These are phyloP conservation scores for Drosophila koepferae DNA, from an alignment of 2,888 invertebrate species.

Conservation along the genomic window DNA sequence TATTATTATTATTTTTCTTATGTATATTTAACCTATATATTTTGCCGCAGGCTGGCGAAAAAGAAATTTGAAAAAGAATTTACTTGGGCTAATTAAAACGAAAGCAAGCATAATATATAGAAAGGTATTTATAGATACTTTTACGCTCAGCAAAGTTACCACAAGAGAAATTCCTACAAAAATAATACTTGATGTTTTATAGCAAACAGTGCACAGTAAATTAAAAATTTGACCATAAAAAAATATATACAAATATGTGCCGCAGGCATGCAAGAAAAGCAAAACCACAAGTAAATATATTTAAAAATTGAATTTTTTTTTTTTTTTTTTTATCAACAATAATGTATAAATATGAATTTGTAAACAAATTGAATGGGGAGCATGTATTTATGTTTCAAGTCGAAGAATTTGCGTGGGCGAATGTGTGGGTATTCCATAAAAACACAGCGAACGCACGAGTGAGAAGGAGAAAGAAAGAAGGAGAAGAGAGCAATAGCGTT, in stretches of 20 bases:
- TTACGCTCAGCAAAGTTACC: not conserved
- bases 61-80: not conserved
- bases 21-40: not conserved
- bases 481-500: slow-evolving; percentile 6
- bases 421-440: slow-evolving; percentile 55
- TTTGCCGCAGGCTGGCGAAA: not conserved
- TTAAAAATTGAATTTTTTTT: slow-evolving; percentile 23
- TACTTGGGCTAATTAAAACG: slow-evolving; percentile 7
- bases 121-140: slow-evolving; percentile 7
- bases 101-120: slow-evolving; percentile 2
- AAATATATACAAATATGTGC: slow-evolving; percentile 1
- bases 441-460: slow-evolving; percentile 19
- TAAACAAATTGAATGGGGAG: slow-evolving; percentile 47
- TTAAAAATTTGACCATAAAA: slow-evolving; percentile 24
- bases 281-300: slow-evolving; percentile 27
- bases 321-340: slow-evolving; percentile 17
- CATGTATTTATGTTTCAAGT: slow-evolving; percentile 19
- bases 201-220: slow-evolving; percentile 18
- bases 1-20: not conserved
- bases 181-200: slow-evolving; percentile 16
- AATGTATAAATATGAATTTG: slow-evolving; percentile 30
- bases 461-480: too few species aligned
- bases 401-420: slow-evolving; percentile 65
- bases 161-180: slow-evolving; percentile 11
- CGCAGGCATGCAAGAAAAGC: slow-evolving; percentile 14